Evolutionary conservation across 2,888 invertebrate species (phyloP), one percentile per base, ranked within the genome.

Genomic region (Chymomyza fuscimana): DNA sequence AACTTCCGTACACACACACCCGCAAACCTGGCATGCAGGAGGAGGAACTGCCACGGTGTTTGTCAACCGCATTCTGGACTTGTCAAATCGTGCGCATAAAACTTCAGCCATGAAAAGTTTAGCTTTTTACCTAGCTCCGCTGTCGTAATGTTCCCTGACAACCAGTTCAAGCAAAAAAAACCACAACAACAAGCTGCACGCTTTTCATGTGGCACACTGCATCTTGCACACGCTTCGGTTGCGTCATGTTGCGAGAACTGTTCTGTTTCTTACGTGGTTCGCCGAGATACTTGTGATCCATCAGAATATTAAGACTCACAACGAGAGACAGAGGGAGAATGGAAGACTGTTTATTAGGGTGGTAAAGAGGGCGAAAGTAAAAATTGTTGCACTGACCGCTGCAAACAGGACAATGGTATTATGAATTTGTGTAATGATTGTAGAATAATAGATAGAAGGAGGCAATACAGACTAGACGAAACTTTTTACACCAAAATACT

Each of bases 21-120:
- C 6, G 6, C 32, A 32, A 7, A 32, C 32, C 32, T 22, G 25
- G 6, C 4, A n/a, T 15, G 25, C 61, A 62, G 61, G 22, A 12
- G 58, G 22, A 58, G 29, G 29, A 25, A 32, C 32, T 9, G 60
- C 6, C 15, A 10, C 16, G 15, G 60, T 50, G 22, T 60, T 32
- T 9, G 62, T 60, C 68, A 67, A 70, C 67, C 62, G 72, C 66
- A 73, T 73, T 69, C 77, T 77, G 74, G 80, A 74, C 84, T 86
- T 83, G 73, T 79, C 79, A 83, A 83, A 83, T 86, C 75, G 83
- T 81, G 88, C 84, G 82, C 73, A 79, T 81, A 83, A 86, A 86
- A 86, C 74, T 87, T 87, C 68, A 64, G 70, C 70, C 78, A 74
- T 76, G 69, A 69, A 87, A 84, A 84, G 59, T 79, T 86, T 83